phyloP scores from a whole-genome alignment of 2,888 invertebrate species.

The Pantelozetes paolii region DNA sequence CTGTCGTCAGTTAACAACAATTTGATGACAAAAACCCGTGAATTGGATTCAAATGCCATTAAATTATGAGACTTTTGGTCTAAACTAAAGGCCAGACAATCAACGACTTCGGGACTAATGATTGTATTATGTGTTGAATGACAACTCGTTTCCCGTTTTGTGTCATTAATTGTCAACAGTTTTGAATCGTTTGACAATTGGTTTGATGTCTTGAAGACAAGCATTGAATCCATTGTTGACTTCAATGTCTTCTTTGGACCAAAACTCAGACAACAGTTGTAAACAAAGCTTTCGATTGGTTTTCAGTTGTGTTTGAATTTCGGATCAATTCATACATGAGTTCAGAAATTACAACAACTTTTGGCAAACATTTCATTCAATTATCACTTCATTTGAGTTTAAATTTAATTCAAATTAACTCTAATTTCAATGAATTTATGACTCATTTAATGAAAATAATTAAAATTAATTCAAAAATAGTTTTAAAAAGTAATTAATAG shows the following conservation, averaged over 20 bases:
- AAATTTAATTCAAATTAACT: too few relatives aligned
- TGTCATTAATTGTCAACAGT: not conserved
- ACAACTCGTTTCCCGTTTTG: not conserved
- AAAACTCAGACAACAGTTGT: too few relatives aligned
- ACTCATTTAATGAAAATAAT: not conserved
- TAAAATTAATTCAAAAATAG: not conserved
- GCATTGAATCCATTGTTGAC: not conserved
- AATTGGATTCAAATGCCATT: slow-evolving; percentile 11
- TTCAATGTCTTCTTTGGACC: too few relatives aligned
- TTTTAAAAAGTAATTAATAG: too few relatives aligned
- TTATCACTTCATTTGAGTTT: too few relatives aligned
- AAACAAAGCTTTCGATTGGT: not conserved
- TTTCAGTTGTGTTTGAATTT: not conserved
- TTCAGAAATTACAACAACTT: not conserved
- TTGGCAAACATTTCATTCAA: too few relatives aligned
- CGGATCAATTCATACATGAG: not conserved
- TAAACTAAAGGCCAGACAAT: slow-evolving; percentile 33
- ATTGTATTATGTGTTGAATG: not conserved
- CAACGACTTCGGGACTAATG: slow-evolving; percentile 1
- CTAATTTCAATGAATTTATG: too few relatives aligned
- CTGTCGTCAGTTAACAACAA: not conserved
- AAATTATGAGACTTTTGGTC: slow-evolving; percentile 29
- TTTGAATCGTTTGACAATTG: too few relatives aligned
- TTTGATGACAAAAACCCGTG: slow-evolving; percentile 27
- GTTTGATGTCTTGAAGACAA: not conserved